These are phyloP conservation scores for Acanthopleura granulata DNA, from an alignment of 2,888 invertebrate species.

Conservation along the genomic window DNA sequence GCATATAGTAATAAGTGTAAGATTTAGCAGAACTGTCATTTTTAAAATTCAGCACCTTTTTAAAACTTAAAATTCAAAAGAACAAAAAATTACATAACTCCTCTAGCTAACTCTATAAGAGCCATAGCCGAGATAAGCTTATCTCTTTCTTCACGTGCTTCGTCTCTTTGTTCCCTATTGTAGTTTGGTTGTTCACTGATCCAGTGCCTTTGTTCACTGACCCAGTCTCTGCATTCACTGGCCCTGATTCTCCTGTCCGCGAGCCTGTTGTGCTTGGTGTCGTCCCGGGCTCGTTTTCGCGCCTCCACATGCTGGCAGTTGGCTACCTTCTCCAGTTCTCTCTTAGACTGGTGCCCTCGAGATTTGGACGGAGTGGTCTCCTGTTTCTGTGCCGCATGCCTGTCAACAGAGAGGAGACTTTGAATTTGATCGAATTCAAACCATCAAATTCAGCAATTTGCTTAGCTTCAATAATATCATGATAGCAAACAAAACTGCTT, in stretches of 20 bases:
- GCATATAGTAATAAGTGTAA: no score
- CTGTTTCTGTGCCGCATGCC: conserved; percentile 26
- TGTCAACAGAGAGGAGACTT: conserved; percentile 1
- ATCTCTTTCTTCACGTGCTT: conserved; percentile 48
- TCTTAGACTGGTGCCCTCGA: conserved; percentile 17
- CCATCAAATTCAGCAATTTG: no score
- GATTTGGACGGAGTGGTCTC: conserved; percentile 23
- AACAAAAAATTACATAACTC: conserved; percentile 22
- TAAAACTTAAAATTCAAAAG: no score
- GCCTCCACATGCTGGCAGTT: conserved; percentile 5
- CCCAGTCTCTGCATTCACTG: no score
- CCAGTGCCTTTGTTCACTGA: not conserved
- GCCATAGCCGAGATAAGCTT: conserved; percentile 61
- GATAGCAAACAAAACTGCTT: no score
- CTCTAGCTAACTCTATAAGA: conserved; percentile 60
- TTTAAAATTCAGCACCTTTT: no score
- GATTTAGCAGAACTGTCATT: no score
- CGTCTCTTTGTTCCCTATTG: not conserved
- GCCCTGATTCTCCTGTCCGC: not conserved
- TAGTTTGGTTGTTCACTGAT: not conserved
- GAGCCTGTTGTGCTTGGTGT: not conserved
- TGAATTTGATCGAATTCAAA: no score
- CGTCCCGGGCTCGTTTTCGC: not conserved
- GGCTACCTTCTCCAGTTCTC: not conserved
- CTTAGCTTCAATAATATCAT: no score